Percentiles rank a stretch among this genome's conserved stretches.
phyloP scores from a whole-genome alignment of 64 coral and sea anemone species.

The Hydrozoanthus tunicans region DNA sequence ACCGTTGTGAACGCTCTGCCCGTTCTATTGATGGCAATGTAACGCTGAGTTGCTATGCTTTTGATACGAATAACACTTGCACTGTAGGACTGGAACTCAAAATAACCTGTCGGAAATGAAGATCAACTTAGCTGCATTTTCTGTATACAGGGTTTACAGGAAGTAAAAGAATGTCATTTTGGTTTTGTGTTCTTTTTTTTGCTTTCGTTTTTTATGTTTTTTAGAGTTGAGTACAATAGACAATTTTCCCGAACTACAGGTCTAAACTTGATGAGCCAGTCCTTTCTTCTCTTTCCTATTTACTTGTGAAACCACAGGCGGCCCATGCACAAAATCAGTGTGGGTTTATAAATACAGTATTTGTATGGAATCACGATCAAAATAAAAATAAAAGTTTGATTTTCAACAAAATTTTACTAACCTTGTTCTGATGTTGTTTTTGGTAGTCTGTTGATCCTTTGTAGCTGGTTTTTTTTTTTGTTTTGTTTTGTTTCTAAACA shows the following conservation, averaged over 20 bases:
- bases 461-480: no score
- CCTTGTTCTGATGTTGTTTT: no score
- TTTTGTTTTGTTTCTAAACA: no score
- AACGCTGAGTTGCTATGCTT: constrained; percentile 31
- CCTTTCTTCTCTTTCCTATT: no score
- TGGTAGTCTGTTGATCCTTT: no score
- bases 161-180: background rate
- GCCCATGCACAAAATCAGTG: no score
- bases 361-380: no score
- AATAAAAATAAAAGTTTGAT: no score
- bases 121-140: background rate
- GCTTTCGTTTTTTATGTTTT: no score
- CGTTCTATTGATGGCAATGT: constrained; percentile 11
- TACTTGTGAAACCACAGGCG: no score
- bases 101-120: constrained; percentile 9
- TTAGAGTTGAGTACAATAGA: background rate
- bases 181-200: background rate
- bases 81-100: constrained; percentile 28
- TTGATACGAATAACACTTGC: constrained; percentile 43
- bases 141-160: background rate
- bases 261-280: background rate
- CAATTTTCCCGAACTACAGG: background rate
- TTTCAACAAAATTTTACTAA: no score
- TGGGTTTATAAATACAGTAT: no score
- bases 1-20: constrained; percentile 12